Conservation (phyloP, 2,797 vertebrate genomes). For the Sternarchorhynchus goeldii region DNA sequence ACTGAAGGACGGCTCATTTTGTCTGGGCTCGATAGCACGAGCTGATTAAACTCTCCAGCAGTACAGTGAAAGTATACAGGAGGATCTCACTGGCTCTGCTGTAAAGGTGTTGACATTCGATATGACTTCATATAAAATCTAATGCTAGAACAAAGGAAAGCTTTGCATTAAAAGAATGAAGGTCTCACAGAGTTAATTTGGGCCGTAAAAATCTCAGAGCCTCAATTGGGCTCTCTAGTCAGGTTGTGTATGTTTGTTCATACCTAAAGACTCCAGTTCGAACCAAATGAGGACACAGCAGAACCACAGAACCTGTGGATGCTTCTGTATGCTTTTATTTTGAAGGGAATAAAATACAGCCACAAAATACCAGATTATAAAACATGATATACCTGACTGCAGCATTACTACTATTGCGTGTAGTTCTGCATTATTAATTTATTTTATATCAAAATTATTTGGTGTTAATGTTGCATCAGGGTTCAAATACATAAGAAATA, state of each 20-base stretch:
- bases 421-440: no score
- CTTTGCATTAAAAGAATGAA: not conserved
- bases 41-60: conserved; percentile 40
- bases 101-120: conserved; percentile 18
- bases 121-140: conserved; percentile 13
- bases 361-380: no score
- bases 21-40: conserved; percentile 36
- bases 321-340: no score
- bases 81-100: conserved; percentile 15
- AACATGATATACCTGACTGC: no score
- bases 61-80: conserved; percentile 36
- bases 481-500: not conserved
- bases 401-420: no score
- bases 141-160: not conserved
- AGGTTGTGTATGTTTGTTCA: no score
- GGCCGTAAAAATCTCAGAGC: not conserved
- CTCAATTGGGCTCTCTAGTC: not conserved
- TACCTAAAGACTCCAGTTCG: no score
- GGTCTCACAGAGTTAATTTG: not conserved
- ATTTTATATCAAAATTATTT: no score
- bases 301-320: no score
- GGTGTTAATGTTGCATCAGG: not conserved
- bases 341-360: no score
- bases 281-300: no score
- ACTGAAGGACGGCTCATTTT: conserved; percentile 29